Evolutionary conservation across 2,888 invertebrate genomes (phyloP).

Genomic region (Stictocephala bisonia): DNA sequence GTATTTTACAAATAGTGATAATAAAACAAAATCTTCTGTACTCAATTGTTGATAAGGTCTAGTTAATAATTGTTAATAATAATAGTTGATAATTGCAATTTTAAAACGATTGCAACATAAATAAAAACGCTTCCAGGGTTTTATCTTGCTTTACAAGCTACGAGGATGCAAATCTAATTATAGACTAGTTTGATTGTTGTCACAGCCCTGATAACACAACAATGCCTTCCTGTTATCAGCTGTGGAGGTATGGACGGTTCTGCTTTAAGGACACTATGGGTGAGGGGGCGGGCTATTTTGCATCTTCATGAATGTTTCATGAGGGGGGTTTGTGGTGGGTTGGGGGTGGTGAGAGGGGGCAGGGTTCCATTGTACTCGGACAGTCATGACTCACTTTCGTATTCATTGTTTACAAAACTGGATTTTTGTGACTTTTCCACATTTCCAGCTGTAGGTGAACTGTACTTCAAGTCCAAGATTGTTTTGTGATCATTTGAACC

Average conservation of each 20-base stretch:
- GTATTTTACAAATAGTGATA: too few relatives aligned
- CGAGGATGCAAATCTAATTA: too few relatives aligned
- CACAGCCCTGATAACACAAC: too few relatives aligned
- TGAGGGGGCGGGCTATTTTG: slow-evolving; percentile 44
- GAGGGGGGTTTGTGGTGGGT: slow-evolving; percentile 39
- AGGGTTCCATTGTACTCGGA: slow-evolving; percentile 4
- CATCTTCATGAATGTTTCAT: slow-evolving; percentile 51
- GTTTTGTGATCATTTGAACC: too few relatives aligned
- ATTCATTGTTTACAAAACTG: slow-evolving; percentile 59
- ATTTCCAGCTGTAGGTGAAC: slow-evolving; percentile 38
- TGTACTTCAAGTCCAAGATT: background rate
- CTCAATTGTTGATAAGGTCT: too few relatives aligned
- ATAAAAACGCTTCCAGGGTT: too few relatives aligned
- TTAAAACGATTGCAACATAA: too few relatives aligned
- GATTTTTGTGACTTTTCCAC: slow-evolving; percentile 52
- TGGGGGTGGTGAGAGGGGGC: slow-evolving; percentile 1
- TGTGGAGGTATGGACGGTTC: slow-evolving; percentile 37
- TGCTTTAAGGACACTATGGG: slow-evolving; percentile 37
- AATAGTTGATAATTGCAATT: too few relatives aligned
- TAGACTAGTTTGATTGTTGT: too few relatives aligned
- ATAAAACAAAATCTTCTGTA: too few relatives aligned
- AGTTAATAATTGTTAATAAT: too few relatives aligned
- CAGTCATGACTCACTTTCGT: slow-evolving; percentile 52
- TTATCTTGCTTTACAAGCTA: too few relatives aligned
- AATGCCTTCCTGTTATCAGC: background rate